These are phyloP conservation scores for Drosophila dives DNA, from an alignment of 2,888 invertebrate species.

Conservation along the genomic window DNA sequence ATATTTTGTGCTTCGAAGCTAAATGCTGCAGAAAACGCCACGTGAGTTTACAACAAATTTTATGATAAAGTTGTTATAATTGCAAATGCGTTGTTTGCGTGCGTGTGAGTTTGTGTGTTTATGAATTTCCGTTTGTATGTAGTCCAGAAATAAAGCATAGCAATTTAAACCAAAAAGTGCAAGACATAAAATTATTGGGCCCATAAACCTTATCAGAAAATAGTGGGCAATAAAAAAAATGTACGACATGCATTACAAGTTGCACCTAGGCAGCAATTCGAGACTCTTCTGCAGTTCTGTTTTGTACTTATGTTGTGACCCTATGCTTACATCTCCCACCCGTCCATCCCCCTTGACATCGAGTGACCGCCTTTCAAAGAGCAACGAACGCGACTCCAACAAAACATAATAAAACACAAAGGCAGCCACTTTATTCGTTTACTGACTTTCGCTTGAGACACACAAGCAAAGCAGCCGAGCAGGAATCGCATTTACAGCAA, in stretches of 20 bases:
- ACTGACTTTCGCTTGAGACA: conserved; percentile 69
- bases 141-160: conserved; percentile 45
- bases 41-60: conserved; percentile 53
- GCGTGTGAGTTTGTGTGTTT: conserved; percentile 13
- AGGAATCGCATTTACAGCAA: conserved; percentile 42
- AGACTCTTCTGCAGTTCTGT: not conserved
- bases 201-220: conserved; percentile 59
- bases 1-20: conserved; percentile 51
- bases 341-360: conserved; percentile 25
- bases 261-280: conserved; percentile 13
- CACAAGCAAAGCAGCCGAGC: conserved; percentile 25
- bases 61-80: conserved; percentile 51
- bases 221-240: conserved; percentile 70
- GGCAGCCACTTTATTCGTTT: conserved; percentile 57
- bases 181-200: conserved; percentile 54
- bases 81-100: conserved; percentile 27
- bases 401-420: conserved; percentile 46
- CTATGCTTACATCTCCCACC: conserved; percentile 58
- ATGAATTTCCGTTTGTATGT: conserved; percentile 19
- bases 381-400: conserved; percentile 60
- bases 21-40: conserved; percentile 35
- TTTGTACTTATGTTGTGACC: conserved; percentile 19
- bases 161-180: conserved; percentile 67
- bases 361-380: conserved; percentile 56
- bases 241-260: conserved; percentile 34